Evolutionary conservation across 2,888 invertebrate species (phyloP), one percentile per base, ranked within the genome.

Genomic region (Entomobrya multifasciata): DNA sequence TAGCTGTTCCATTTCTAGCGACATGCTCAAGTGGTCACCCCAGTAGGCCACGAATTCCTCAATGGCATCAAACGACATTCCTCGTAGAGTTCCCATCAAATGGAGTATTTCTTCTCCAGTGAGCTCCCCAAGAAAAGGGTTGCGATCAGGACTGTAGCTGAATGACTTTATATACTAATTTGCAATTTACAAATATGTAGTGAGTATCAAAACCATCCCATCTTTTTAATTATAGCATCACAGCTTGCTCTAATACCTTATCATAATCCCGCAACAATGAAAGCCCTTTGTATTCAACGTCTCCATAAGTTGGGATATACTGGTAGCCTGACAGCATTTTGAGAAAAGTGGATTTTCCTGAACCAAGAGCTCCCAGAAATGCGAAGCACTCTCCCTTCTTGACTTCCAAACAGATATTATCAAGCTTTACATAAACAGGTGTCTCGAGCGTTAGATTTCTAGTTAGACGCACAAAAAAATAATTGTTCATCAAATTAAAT

Each of bases 81-180:
- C 97, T 2, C 96, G 94, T 72, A 98, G 93, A 13, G 94, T 93
- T 1, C 96, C 96, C 93, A 96, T 95, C 88, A 96, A 93, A 57
- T 92, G 93, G 72, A 98, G 93, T 91, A 96, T 95, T 92, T 97
- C 95, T 81, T 94, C 93, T 0, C 96, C 96, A 11, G 96, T 96
- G 92, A 97, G 94, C 91, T 95, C 95, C 81, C 94, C 94, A 91
- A 97, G 95, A 65, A 97, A 92, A 0, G 96, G 96, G 93, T 96
- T 95, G 92, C 95, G 95, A 93, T 98, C 98, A 0, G 98, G 97
- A 92, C 98, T 98, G 93, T 98, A 98, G 41, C 97, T 97, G 92
- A 97, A 44, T 27, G 36, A 13, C 30, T 47, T 20, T 1, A 87
- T 60, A 60, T 86, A 88, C 85, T 87, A 15, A n/a, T 17, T 4